phyloP scores from a whole-genome alignment of 2,888 invertebrate species.

The Apotomis capreana region DNA sequence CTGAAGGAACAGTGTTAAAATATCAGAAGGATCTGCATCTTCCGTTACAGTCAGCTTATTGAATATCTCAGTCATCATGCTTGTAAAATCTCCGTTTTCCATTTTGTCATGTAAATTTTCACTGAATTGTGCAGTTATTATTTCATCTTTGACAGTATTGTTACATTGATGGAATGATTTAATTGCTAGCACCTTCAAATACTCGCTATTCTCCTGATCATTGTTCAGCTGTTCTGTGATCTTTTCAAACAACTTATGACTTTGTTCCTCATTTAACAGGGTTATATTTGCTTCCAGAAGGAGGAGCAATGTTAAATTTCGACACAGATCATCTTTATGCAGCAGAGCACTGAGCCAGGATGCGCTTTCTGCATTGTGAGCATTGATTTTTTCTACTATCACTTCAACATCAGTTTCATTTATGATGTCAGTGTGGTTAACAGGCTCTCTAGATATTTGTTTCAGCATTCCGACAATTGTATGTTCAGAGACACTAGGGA shows the following conservation, averaged over 20 bases:
- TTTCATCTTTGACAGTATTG: slow-evolving; percentile 54
- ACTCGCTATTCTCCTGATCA: slow-evolving; percentile 51
- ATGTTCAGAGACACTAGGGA: slow-evolving; percentile 59
- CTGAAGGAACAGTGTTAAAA: slow-evolving; percentile 68
- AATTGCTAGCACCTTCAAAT: slow-evolving; percentile 54
- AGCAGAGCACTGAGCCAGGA: slow-evolving; percentile 68
- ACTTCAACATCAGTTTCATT: slow-evolving; percentile 55
- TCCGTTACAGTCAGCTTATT: slow-evolving; percentile 66
- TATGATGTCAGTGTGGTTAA: slow-evolving; percentile 63
- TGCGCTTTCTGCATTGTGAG: slow-evolving; percentile 54
- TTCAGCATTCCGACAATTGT: slow-evolving; percentile 66
- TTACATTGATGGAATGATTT: slow-evolving; percentile 63
- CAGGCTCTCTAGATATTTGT: slow-evolving; percentile 68
- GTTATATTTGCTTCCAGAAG: slow-evolving; percentile 56
- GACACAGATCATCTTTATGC: slow-evolving; percentile 60
- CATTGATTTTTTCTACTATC: slow-evolving; percentile 62
- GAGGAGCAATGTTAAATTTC: slow-evolving; percentile 56
- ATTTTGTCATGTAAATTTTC: slow-evolving; percentile 58
- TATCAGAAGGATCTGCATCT: slow-evolving; percentile 59
- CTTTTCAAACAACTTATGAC: slow-evolving; percentile 56
- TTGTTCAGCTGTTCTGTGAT: slow-evolving; percentile 52
- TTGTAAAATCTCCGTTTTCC: slow-evolving; percentile 55
- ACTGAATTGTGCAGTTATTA: slow-evolving; percentile 61
- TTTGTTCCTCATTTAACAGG: slow-evolving; percentile 58
- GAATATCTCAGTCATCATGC: slow-evolving; percentile 64